These are phyloP conservation scores for Aphidius colemani DNA, from an alignment of 2,888 invertebrate genomes.

Conservation along the genomic window DNA sequence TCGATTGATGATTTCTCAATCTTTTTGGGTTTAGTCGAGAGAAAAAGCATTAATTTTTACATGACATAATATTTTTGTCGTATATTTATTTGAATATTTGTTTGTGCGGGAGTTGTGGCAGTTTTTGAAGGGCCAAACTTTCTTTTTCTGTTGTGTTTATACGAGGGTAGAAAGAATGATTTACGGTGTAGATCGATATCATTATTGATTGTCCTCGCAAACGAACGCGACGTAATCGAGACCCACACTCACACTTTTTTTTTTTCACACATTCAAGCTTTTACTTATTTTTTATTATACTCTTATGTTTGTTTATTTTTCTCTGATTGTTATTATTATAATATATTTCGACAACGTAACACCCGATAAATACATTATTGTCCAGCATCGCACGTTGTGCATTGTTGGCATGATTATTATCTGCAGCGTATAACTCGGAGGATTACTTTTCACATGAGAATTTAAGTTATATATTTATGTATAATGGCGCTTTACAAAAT, in stretches of 20 bases:
- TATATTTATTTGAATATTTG: too few relatives aligned
- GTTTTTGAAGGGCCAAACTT: too few relatives aligned
- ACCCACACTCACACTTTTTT: constrained; percentile 12
- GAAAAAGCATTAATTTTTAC: too few relatives aligned
- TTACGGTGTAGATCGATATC: neutral
- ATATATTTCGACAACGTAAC: constrained; percentile 16
- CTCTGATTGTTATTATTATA: constrained; percentile 1
- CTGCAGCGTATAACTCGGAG: constrained; percentile 18
- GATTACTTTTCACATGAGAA: constrained; percentile 31
- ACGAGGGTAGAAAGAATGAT: too few relatives aligned
- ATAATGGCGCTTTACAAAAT: constrained; percentile 42
- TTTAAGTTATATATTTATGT: neutral
- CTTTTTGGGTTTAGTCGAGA: too few relatives aligned
- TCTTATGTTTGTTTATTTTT: neutral
- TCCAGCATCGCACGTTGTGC: constrained; percentile 11
- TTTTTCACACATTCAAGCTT: constrained; percentile 19
- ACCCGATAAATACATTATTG: constrained; percentile 35
- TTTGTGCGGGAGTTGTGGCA: too few relatives aligned
- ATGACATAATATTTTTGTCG: too few relatives aligned
- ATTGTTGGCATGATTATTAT: constrained; percentile 35
- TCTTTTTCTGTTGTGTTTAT: too few relatives aligned
- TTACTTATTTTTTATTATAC: constrained; percentile 18
- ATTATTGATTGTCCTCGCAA: constrained; percentile 20
- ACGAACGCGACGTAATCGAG: constrained; percentile 19
- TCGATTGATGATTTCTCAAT: too few relatives aligned